Conservation (phyloP, 2,888 invertebrate genomes). For the Allacma fusca region DNA sequence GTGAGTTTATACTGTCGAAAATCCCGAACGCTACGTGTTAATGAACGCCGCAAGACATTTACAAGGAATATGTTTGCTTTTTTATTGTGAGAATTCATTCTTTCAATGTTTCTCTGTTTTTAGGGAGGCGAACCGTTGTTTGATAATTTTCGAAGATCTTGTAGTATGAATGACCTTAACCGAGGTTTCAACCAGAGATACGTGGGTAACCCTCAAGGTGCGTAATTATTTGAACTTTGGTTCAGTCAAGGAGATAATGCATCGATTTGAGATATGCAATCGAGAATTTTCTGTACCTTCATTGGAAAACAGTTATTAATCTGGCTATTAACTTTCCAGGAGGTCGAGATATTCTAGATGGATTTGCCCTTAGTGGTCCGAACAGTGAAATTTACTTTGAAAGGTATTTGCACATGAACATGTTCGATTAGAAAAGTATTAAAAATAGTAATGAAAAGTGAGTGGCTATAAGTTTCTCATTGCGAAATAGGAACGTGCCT, state of each 20-base stretch:
- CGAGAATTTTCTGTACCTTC: too few species aligned
- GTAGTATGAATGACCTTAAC: slow-evolving; percentile 38
- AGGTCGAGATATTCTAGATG: not conserved
- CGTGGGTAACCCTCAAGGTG: not conserved
- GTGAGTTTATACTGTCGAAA: too few species aligned
- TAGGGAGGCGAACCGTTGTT: slow-evolving; percentile 32
- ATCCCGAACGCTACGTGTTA: too few species aligned
- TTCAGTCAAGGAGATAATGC: too few species aligned
- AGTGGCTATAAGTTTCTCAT: too few species aligned
- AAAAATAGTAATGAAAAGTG: too few species aligned
- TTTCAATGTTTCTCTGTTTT: not conserved
- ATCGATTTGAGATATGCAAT: too few species aligned
- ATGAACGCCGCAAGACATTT: too few species aligned
- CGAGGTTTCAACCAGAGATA: slow-evolving; percentile 10
- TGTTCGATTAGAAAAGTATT: too few species aligned
- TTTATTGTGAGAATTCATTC: not conserved
- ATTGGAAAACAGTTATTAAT: not conserved
- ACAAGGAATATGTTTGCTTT: not conserved
- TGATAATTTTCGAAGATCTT: slow-evolving; percentile 31
- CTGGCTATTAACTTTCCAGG: not conserved
- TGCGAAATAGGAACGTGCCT: slow-evolving; percentile 28
- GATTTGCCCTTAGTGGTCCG: not conserved
- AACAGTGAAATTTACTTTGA: slow-evolving; percentile 25
- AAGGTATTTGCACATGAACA: too few species aligned
- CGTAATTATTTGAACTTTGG: not conserved